Evolutionary conservation across 2,113 vertebrate species (phyloP), one percentile per base, ranked within the genome.

Genomic region (Centrocercus urophasianus): DNA sequence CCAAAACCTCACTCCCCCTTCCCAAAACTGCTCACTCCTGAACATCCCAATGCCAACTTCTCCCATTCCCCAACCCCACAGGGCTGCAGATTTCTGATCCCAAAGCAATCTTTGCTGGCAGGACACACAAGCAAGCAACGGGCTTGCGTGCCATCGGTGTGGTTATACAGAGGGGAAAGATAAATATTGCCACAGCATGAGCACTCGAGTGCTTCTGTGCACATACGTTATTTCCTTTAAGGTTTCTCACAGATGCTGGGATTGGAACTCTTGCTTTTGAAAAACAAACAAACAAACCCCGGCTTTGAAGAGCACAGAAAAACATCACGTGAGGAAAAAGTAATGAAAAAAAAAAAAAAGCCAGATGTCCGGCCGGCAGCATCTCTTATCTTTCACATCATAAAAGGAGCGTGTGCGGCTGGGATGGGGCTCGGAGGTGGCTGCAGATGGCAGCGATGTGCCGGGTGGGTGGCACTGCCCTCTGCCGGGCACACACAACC

Each of bases 231-330:
- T 95, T 95, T 95, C 93, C 90, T 93, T 83, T 4, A 47, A 77
- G 47, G 65, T 91, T 95, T 32, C 65, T 19, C 2, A 4, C 88
- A 91, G 91, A 91, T 86, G 82, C 88, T 95, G 95, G 16, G 76
- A 50, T 47, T 14, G 84, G 71, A 94, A 87, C 78, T 85, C 74
- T 92, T 38, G 82, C 74, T 8, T 85, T 93, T 81, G 85, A 38
- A 80, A 70, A 42, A 40, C 40, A 94, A 93, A 93, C 75, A 96
- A 95, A 94, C 88, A 88, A 94, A 59, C 20, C 50, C 11, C 69
- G 1, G 75, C 89, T 96, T 95, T 91, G 93, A 93, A 96, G 79
- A 56, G 1, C 56, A 0, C 19, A 64, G 65, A 57, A 95, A 95
- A 93, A 93, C 80, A 94, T 7, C 86, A 47, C 36, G 27, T 90